Evolutionary conservation across 2,797 vertebrate species (phyloP).

Genomic region (Chelon labrosus): DNA sequence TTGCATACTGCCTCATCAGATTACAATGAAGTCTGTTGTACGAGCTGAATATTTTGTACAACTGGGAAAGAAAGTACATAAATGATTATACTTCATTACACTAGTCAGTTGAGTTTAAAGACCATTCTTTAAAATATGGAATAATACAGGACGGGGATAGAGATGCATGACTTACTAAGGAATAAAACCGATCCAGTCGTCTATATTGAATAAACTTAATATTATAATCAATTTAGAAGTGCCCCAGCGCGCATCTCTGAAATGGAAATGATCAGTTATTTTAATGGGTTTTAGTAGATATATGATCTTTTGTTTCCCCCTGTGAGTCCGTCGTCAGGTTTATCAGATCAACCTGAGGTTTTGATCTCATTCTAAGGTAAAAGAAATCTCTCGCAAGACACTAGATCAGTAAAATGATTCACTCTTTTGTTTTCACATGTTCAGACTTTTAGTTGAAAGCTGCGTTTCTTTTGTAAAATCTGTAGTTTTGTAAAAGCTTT

Average conservation of each 20-base stretch:
- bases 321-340: too few species aligned
- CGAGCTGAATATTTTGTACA: neutral
- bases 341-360: too few species aligned
- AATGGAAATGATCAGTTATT: too few species aligned
- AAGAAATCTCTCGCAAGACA: neutral
- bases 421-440: neutral
- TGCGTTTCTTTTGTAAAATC: neutral
- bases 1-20: slow-evolving; percentile 26
- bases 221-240: neutral
- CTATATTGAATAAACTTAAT: neutral
- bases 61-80: neutral
- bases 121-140: neutral
- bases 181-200: neutral
- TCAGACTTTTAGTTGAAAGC: neutral
- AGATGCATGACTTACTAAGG: neutral
- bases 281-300: too few species aligned
- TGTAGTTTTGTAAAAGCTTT: neutral
- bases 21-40: slow-evolving; percentile 28
- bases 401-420: neutral
- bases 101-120: neutral
- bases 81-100: neutral
- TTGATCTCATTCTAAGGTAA: too few species aligned
- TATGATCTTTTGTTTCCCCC: too few species aligned
- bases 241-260: neutral
- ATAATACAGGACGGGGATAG: neutral